Evolutionary conservation across 1,140 invertebrate genomes (phyloP).

Genomic region (Drosophila parvula): DNA sequence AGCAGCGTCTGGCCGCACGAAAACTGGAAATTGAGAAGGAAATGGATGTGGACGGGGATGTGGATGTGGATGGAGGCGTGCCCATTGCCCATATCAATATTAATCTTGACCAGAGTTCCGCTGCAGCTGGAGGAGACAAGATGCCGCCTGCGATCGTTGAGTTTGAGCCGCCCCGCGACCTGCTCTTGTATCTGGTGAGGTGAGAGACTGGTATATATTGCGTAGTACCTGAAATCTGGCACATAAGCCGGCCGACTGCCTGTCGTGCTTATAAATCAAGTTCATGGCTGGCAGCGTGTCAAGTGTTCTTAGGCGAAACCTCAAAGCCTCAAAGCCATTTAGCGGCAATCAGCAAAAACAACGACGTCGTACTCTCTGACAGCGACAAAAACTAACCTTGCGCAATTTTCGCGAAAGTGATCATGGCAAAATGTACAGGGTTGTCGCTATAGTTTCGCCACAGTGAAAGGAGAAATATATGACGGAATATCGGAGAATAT

Average conservation of each 20-base stretch:
- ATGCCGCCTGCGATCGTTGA: constrained; percentile 67
- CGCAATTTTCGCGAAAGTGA: constrained; percentile 59
- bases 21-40: constrained; percentile 84
- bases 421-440: constrained; percentile 29
- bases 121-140: constrained; percentile 65
- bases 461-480: constrained; percentile 18
- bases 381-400: constrained; percentile 70
- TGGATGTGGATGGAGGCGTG: constrained; percentile 72
- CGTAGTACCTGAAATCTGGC: constrained; percentile 25
- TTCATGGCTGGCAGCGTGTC: constrained; percentile 74
- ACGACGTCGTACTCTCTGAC: constrained; percentile 19
- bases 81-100: constrained; percentile 51
- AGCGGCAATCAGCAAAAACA: constrained; percentile 26
- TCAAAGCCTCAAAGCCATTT: constrained; percentile 49
- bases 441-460: constrained; percentile 4
- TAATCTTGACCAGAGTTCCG: constrained; percentile 33
- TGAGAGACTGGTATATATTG: constrained; percentile 78
- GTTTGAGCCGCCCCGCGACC: constrained; percentile 87
- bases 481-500: neutral
- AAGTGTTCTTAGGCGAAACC: constrained; percentile 69
- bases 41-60: constrained; percentile 64
- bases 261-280: constrained; percentile 75
- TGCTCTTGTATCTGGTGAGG: constrained; percentile 87
- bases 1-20: constrained; percentile 85
- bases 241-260: constrained; percentile 14